These are phyloP conservation scores for Margaritifera margaritifera DNA, from an alignment of 2,888 invertebrate genomes.

Conservation along the genomic window DNA sequence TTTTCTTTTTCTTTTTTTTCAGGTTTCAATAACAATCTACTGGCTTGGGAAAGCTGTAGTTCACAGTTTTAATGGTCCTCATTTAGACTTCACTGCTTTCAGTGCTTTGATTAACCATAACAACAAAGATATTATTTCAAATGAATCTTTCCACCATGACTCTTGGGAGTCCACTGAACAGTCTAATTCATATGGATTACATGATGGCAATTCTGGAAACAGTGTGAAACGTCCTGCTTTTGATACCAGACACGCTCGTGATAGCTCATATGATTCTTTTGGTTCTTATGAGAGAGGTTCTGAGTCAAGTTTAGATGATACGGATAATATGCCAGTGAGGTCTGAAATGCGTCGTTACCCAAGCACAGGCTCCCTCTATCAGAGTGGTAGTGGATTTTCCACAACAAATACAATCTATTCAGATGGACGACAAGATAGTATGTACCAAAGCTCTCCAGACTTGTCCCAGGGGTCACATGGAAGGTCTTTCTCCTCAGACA, in stretches of 20 bases:
- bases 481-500: conserved; percentile 60
- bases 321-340: conserved; percentile 52
- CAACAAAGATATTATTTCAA: conserved; percentile 48
- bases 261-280: conserved; percentile 64
- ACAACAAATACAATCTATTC: conserved; percentile 32
- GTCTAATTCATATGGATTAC: conserved; percentile 51
- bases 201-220: conserved; percentile 14
- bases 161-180: conserved; percentile 46
- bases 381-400: conserved; percentile 25
- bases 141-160: conserved; percentile 44
- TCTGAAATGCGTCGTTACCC: conserved; percentile 53
- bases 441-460: conserved; percentile 59
- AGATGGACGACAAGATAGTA: conserved; percentile 37
- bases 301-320: conserved; percentile 55
- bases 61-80: conserved; percentile 59
- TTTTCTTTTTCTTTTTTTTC: conserved; percentile 16
- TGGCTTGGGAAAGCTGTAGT: conserved; percentile 65
- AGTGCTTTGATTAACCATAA: conserved; percentile 63
- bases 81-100: conserved; percentile 68
- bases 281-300: conserved; percentile 59
- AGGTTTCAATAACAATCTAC: conserved; percentile 70
- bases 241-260: conserved; percentile 43
- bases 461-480: conserved; percentile 43
- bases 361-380: conserved; percentile 45
- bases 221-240: too few species aligned